These are phyloP conservation scores for Hucho hucho DNA, from an alignment of 2,113 vertebrate species.

Conservation along the genomic window DNA sequence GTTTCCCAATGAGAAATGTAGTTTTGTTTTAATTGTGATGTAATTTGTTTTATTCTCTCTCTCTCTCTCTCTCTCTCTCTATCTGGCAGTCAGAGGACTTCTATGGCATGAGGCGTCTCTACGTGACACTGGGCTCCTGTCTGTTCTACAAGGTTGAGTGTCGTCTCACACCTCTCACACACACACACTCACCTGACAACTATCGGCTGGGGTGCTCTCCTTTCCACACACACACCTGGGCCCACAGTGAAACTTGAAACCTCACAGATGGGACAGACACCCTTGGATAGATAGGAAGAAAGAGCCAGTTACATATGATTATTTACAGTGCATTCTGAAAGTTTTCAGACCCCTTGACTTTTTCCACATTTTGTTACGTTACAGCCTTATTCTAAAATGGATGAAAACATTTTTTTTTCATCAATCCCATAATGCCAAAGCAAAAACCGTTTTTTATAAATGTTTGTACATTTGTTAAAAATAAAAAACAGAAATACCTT, in stretches of 20 bases:
- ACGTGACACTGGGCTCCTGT: conserved; percentile 89
- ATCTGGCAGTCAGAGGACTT: conserved; percentile 88
- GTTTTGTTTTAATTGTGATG: too few species aligned
- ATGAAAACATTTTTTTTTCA: too few species aligned
- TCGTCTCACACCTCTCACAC: neutral
- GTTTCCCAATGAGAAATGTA: too few species aligned
- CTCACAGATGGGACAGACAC: neutral
- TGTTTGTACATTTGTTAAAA: too few species aligned
- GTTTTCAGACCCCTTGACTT: too few species aligned
- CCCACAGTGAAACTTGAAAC: neutral
- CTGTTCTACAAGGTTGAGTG: conserved; percentile 91
- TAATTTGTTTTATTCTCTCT: too few species aligned
- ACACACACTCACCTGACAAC: neutral
- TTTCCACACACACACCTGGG: neutral
- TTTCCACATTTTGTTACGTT: too few species aligned
- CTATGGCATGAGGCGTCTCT: conserved; percentile 88
- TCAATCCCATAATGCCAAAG: too few species aligned
- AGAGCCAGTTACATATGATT: neutral
- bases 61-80: conserved; percentile 13
- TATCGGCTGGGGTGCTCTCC: neutral
- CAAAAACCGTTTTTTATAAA: too few species aligned
- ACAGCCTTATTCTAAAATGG: too few species aligned
- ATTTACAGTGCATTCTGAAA: neutral
- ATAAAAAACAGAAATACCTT: too few species aligned
- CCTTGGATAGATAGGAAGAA: neutral